These are phyloP conservation scores for Tetanocera ferruginea DNA, from an alignment of 2,888 invertebrate species.

Conservation along the genomic window DNA sequence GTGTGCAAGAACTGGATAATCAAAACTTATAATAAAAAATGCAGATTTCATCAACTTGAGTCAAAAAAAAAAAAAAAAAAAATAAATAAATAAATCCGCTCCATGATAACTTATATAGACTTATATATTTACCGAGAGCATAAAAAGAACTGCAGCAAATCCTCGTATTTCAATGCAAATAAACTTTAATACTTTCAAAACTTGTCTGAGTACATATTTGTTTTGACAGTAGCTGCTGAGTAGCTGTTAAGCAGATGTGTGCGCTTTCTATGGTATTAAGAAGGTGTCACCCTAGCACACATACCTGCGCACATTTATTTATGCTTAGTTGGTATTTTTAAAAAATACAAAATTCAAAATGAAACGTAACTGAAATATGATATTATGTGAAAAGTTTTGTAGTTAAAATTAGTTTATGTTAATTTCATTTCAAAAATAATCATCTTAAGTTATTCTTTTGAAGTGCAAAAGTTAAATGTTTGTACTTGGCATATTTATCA, in stretches of 20 bases:
- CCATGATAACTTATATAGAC: neutral
- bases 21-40: neutral
- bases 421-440: too few relatives aligned
- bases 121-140: neutral
- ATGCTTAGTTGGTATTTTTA: slow-evolving; percentile 1
- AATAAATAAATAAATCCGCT: too few relatives aligned
- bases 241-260: neutral
- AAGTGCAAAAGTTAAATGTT: too few relatives aligned
- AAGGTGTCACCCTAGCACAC: neutral
- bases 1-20: neutral
- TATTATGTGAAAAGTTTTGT: too few relatives aligned
- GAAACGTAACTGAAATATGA: too few relatives aligned
- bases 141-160: neutral
- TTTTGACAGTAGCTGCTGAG: neutral
- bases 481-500: too few relatives aligned
- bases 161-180: slow-evolving; percentile 24
- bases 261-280: neutral
- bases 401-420: too few relatives aligned
- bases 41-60: slow-evolving; percentile 7
- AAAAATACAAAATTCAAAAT: slow-evolving; percentile 17
- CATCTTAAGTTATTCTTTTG: too few relatives aligned
- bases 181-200: neutral
- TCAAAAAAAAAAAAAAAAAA: neutral
- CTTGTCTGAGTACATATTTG: neutral
- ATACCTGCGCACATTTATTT: neutral